Evolutionary conservation across 2,113 vertebrate genomes (phyloP).

Genomic region (Xerus inauris): DNA sequence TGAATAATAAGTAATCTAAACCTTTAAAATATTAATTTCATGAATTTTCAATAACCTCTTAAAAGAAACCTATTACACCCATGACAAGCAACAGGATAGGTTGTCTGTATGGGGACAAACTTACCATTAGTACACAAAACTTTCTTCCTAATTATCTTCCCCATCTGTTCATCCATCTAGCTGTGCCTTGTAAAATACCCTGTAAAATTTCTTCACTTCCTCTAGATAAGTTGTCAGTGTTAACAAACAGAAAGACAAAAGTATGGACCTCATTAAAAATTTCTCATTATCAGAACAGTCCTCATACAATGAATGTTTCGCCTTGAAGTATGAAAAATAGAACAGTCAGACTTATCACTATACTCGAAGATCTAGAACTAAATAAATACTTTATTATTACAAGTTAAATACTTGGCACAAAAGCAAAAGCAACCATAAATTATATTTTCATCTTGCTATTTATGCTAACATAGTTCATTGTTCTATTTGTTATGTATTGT

Average conservation of each 20-base stretch:
- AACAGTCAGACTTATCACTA: background rate
- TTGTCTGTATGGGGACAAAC: background rate
- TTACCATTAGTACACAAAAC: background rate
- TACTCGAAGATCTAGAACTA: background rate
- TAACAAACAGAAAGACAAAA: background rate
- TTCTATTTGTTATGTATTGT: background rate
- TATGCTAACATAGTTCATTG: background rate
- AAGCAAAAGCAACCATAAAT: background rate
- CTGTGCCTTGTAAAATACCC: background rate
- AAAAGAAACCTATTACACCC: background rate
- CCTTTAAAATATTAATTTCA: conserved; percentile 14
- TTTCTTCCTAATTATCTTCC: background rate
- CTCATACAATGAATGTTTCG: background rate
- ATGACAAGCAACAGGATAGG: background rate
- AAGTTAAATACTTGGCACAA: background rate
- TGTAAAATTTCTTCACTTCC: background rate
- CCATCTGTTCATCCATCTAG: background rate
- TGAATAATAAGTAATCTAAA: background rate
- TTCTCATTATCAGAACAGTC: background rate
- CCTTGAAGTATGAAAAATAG: background rate
- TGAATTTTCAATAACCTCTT: background rate
- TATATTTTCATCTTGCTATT: background rate
- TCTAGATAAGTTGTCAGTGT: background rate
- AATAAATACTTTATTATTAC: background rate
- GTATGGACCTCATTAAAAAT: background rate